phyloP scores from a whole-genome alignment of 2,888 invertebrate genomes.

The Chymomyza fuscimana region DNA sequence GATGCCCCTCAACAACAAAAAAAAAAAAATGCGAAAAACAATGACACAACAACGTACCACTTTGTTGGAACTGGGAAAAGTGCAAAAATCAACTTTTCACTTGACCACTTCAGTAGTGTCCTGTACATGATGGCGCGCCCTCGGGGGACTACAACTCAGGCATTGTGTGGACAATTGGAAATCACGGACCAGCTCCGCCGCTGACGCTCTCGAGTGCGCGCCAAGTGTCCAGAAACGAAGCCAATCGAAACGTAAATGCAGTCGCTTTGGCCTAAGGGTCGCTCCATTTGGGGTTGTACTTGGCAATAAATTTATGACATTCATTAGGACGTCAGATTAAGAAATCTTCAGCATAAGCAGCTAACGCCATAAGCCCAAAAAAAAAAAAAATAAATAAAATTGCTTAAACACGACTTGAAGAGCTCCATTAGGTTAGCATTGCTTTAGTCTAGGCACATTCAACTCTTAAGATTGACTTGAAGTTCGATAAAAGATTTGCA shows the following conservation, averaged over 20 bases:
- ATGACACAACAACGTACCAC: constrained; percentile 18
- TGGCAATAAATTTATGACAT: constrained; percentile 79
- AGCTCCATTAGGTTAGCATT: too few relatives aligned
- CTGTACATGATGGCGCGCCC: constrained; percentile 15
- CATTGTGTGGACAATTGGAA: constrained; percentile 56
- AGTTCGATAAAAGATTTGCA: too few relatives aligned
- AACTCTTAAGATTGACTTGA: too few relatives aligned
- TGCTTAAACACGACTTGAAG: neutral
- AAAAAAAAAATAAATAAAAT: neutral
- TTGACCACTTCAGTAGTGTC: constrained; percentile 74
- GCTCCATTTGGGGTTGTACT: constrained; percentile 56
- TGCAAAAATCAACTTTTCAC: constrained; percentile 71
- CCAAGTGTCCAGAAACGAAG: constrained; percentile 69
- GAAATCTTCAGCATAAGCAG: constrained; percentile 74
- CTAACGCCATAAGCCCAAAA: constrained; percentile 65
- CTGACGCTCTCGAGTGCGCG: constrained; percentile 13
- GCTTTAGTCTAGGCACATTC: too few relatives aligned
- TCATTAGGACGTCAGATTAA: constrained; percentile 79
- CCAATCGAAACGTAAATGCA: constrained; percentile 61
- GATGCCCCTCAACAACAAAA: constrained; percentile 37
- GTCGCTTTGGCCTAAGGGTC: constrained; percentile 31
- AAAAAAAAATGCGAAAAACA: constrained; percentile 21
- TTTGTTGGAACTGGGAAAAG: constrained; percentile 41
- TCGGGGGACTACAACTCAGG: constrained; percentile 26
- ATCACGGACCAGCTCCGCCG: constrained; percentile 41